Base-by-base conservation (phyloP, 2,797 vertebrate genomes). In the Tenualosa ilisha region DNA sequence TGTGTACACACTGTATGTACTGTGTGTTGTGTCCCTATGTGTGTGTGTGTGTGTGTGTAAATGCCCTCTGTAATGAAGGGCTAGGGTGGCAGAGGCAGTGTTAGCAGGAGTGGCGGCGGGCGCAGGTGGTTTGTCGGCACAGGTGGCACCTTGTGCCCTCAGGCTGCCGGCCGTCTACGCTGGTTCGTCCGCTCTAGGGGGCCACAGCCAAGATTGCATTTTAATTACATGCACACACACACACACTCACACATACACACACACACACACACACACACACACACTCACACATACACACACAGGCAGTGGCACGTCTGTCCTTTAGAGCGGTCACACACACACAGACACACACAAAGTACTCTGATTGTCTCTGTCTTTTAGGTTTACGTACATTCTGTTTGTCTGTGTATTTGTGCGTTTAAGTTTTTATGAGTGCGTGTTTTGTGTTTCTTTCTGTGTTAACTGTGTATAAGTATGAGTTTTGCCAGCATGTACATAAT, bases 41-140 rank as follows among this genome's bases (percentile, higher is more conserved):
- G 84, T 87, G 86, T 90, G 63, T 75, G 68, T 72, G 92, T 86
- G 85, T 90, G 90, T 88, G 94, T 95, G 94, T 95, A 95, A 95
- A 95, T 95, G 94, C 95, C 93, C 90, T 93, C 91, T 92, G 94
- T 95, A 95, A 95, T 96, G 95, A 95, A 95, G 93, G 94, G 90
- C 95, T 59, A 31, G 31, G 31, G 20, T 22, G 20, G 56, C 3
- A 20, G 56, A 0, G 56, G 56, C 17, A 59, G 54, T 2, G 3
- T 46, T 46, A 46, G 54, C 15, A 13, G 54, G 17, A 3, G 54
- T 4, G 94, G 94, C 94, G 94, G 93, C 92, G 91, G 95, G 94
- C 94, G 93, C 96, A 96, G 95, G 95, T 96, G 95, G 93, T 40
- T 93, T 88, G 93, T 92, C 92, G 90, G 93, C 93, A 93, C 95